Evolutionary conservation across 2,888 invertebrate genomes (phyloP).

Genomic region (Iphiclides podalirius): DNA sequence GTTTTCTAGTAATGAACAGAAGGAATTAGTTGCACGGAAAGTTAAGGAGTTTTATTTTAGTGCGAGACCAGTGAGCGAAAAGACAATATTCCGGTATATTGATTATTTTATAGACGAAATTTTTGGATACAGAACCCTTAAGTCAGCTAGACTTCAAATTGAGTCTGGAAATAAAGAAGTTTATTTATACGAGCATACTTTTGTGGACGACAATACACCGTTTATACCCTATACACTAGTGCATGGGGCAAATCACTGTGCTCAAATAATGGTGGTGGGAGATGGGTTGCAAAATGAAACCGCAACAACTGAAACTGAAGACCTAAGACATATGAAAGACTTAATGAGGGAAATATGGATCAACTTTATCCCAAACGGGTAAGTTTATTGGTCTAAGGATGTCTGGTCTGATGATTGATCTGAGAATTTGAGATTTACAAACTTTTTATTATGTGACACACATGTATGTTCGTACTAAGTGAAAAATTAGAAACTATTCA

Average conservation of each 20-base stretch:
- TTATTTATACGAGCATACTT: constrained; percentile 50
- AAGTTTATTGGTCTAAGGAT: too few relatives aligned
- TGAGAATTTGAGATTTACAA: too few relatives aligned
- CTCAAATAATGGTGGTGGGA: constrained; percentile 36
- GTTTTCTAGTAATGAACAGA: constrained; percentile 41
- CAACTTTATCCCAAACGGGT: constrained; percentile 46
- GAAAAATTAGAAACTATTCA: too few relatives aligned
- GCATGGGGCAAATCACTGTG: constrained; percentile 36
- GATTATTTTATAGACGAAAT: constrained; percentile 55
- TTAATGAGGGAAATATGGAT: constrained; percentile 42
- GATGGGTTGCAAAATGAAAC: constrained; percentile 22
- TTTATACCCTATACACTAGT: constrained; percentile 36
- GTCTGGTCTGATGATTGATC: too few relatives aligned
- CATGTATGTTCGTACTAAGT: too few relatives aligned
- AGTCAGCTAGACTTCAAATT: constrained; percentile 37
- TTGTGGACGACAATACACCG: constrained; percentile 36
- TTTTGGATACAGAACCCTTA: constrained; percentile 38
- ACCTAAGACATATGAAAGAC: constrained; percentile 34
- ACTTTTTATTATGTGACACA: too few relatives aligned
- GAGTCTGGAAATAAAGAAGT: constrained; percentile 44
- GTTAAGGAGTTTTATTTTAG: constrained; percentile 44
- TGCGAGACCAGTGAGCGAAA: constrained; percentile 33
- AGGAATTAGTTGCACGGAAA: constrained; percentile 35
- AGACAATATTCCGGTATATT: constrained; percentile 39
- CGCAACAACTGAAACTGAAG: constrained; percentile 18